phyloP scores from a whole-genome alignment of 2,113 vertebrate genomes.

The Mirza zaza region DNA sequence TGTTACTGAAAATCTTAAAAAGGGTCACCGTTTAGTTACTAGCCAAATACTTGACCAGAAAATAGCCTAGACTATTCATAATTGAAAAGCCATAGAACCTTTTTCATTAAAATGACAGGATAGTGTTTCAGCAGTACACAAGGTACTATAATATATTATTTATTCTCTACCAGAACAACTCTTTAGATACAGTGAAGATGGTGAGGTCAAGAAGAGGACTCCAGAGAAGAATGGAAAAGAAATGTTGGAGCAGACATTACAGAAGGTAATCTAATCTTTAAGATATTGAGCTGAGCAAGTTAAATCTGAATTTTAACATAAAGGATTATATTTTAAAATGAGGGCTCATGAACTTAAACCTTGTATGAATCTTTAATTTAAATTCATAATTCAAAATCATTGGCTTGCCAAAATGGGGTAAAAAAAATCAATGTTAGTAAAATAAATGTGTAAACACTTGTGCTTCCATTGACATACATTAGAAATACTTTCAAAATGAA shows the following conservation, averaged over 20 bases:
- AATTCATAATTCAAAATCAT: conserved; percentile 77
- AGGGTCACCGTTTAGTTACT: conserved; percentile 80
- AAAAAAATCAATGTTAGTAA: conserved; percentile 74
- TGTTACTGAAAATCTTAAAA: conserved; percentile 80
- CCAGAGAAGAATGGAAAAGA: conserved; percentile 86
- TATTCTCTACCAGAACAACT: conserved; percentile 88
- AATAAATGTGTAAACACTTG: conserved; percentile 63
- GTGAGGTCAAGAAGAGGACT: conserved; percentile 86
- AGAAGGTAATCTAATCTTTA: conserved; percentile 89
- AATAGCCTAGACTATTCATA: conserved; percentile 87
- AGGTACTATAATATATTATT: conserved; percentile 84
- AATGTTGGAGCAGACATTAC: conserved; percentile 86
- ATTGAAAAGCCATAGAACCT: conserved; percentile 82
- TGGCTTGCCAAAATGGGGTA: conserved; percentile 66
- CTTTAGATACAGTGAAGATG: conserved; percentile 84
- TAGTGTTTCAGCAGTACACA: conserved; percentile 80
- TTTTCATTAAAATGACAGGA: conserved; percentile 80
- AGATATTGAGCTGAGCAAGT: conserved; percentile 74
- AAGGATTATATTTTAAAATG: conserved; percentile 61
- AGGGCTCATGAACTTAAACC: conserved; percentile 62
- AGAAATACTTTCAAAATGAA: conserved; percentile 63
- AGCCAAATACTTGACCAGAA: conserved; percentile 81
- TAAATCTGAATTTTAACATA: conserved; percentile 79
- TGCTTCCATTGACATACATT: conserved; percentile 68
- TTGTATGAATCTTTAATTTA: conserved; percentile 76